phyloP scores from a whole-genome alignment of 2,797 vertebrate species.

The Apogon hyalosoma region DNA sequence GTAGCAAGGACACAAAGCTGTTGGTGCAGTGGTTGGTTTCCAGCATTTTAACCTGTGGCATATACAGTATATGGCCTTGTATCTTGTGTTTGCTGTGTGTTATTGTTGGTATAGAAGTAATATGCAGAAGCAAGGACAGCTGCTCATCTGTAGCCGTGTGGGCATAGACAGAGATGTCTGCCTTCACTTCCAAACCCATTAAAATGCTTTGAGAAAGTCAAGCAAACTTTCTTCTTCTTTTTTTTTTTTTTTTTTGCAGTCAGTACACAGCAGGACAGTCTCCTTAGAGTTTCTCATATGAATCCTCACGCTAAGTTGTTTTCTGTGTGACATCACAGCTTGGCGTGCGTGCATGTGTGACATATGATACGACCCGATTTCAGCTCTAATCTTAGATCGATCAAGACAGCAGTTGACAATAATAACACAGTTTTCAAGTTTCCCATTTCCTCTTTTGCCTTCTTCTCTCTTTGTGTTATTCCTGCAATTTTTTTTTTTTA shows the following conservation, averaged over 20 bases:
- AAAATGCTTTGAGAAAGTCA: slow-evolving; percentile 17
- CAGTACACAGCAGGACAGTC: not conserved
- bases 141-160: not conserved
- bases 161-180: not conserved
- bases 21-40: not conserved
- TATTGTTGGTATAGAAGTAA: not conserved
- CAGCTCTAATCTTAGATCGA: slow-evolving; percentile 58
- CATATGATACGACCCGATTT: slow-evolving; percentile 5
- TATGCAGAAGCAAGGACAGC: not conserved
- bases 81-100: not conserved
- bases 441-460: not conserved
- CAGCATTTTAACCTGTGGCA: slow-evolving; percentile 6
- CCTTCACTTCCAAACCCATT: slow-evolving; percentile 11
- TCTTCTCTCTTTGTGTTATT: not conserved
- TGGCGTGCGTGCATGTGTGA: not conserved
- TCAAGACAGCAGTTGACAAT: slow-evolving; percentile 50
- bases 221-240: slow-evolving; percentile 3
- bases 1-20: too few relatives aligned
- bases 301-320: not conserved
- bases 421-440: slow-evolving; percentile 43
- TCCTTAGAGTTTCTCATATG: not conserved
- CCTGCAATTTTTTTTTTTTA: not conserved
- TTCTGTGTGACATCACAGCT: not conserved
- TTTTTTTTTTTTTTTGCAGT: not conserved
- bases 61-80: not conserved